These are phyloP conservation scores for Homarus gammarus DNA, from an alignment of 2,888 invertebrate species.

Conservation along the genomic window DNA sequence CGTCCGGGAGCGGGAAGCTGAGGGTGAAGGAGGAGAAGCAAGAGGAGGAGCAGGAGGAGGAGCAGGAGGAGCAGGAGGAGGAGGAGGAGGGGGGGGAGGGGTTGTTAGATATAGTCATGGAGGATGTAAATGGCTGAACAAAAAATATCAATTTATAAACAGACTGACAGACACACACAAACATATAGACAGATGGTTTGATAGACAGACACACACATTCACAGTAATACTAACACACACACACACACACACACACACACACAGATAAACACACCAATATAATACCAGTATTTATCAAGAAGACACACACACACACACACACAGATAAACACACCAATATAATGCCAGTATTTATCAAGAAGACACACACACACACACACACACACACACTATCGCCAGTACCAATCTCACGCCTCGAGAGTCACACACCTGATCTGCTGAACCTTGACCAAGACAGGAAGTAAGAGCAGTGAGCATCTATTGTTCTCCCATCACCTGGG, in stretches of 20 bases:
- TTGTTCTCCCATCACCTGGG: no score
- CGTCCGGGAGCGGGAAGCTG: slow-evolving; percentile 48
- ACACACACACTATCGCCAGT: no score
- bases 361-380: no score
- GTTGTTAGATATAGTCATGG: neutral
- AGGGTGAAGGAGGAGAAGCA: neutral
- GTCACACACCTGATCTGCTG: no score
- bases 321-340: no score
- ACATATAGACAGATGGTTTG: no score
- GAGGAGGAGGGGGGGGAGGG: neutral
- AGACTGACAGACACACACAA: neutral
- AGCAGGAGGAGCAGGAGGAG: neutral
- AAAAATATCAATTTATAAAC: neutral
- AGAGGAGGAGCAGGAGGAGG: neutral
- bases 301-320: slow-evolving; percentile 23
- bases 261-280: no score
- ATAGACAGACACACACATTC: slow-evolving; percentile 1
- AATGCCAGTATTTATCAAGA: no score
- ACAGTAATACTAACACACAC: neutral
- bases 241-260: slow-evolving; percentile 11
- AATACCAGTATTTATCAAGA: no score
- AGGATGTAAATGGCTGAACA: neutral
- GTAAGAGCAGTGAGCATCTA: no score
- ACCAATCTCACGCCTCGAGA: no score
- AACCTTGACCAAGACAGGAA: no score